These are phyloP conservation scores for Hozukius guyotensis DNA, from an alignment of 2,797 vertebrate species.

Conservation along the genomic window DNA sequence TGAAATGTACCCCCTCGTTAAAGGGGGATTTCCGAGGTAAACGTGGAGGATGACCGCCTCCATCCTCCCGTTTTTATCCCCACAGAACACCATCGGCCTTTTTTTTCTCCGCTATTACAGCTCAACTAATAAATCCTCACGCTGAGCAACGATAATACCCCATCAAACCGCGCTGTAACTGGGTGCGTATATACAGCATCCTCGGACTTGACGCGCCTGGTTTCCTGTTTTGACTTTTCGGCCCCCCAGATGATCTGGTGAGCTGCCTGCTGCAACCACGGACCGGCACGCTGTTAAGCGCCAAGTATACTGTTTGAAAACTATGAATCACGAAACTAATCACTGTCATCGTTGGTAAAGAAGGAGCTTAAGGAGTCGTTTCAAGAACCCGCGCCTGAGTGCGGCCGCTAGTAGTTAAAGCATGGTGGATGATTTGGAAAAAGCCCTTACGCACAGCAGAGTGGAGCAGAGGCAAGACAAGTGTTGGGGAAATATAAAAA, in stretches of 20 bases:
- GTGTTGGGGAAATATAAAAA: slow-evolving; percentile 7
- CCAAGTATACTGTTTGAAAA: slow-evolving; percentile 1
- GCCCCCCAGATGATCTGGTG: neutral
- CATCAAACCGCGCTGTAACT: slow-evolving; percentile 6
- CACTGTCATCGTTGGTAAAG: neutral
- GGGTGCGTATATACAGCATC: neutral
- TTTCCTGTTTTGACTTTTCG: slow-evolving; percentile 35
- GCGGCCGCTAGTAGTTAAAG: slow-evolving; percentile 6
- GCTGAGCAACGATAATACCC: slow-evolving; percentile 14
- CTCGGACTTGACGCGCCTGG: slow-evolving; percentile 2
- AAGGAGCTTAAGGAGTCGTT: neutral
- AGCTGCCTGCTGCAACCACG: neutral
- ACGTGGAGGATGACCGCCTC: slow-evolving; percentile 10
- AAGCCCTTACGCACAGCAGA: neutral
- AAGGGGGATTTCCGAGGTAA: slow-evolving; percentile 26
- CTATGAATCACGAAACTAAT: slow-evolving; percentile 23
- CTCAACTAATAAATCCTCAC: slow-evolving; percentile 44
- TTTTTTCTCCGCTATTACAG: slow-evolving; percentile 18
- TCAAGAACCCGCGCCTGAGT: neutral
- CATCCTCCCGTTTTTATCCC: neutral
- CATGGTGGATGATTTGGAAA: neutral
- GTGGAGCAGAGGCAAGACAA: neutral
- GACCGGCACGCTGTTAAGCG: neutral
- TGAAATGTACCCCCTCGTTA: slow-evolving; percentile 46
- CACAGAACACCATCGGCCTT: slow-evolving; percentile 8